Evolutionary conservation across 1,140 invertebrate genomes (phyloP).

Genomic region (Micrasema minimum): DNA sequence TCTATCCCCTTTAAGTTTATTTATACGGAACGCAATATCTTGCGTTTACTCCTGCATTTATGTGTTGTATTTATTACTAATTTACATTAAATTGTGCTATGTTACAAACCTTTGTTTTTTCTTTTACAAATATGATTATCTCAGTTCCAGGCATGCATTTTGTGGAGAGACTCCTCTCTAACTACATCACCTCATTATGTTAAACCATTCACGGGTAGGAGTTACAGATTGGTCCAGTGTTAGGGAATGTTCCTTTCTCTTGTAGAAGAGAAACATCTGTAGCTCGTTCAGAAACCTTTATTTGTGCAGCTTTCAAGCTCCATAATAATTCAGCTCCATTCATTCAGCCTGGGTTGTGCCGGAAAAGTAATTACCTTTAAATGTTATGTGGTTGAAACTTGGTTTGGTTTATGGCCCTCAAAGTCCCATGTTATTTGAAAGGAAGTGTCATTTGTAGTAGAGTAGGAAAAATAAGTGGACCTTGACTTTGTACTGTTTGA

Average conservation of each 20-base stretch:
- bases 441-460: conserved; percentile 4
- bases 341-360: no score
- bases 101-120: conserved; percentile 61
- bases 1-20: conserved; percentile 66
- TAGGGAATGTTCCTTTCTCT: background rate
- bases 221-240: background rate
- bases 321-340: no score
- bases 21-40: conserved; percentile 67
- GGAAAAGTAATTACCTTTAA: no score
- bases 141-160: conserved; percentile 18
- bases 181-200: conserved; percentile 1
- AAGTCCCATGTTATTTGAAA: no score
- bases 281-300: no score
- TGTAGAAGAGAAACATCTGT: no score
- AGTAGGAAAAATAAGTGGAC: conserved; percentile 3
- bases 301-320: no score
- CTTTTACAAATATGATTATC: background rate
- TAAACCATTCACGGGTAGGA: background rate
- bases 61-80: conserved; percentile 71
- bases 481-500: background rate
- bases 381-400: no score
- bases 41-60: conserved; percentile 69
- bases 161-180: conserved; percentile 14
- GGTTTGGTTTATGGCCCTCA: no score
- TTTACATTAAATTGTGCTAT: conserved; percentile 71